These are phyloP conservation scores for Petrolisthes manimaculis DNA, from an alignment of 2,888 invertebrate genomes.

Conservation along the genomic window DNA sequence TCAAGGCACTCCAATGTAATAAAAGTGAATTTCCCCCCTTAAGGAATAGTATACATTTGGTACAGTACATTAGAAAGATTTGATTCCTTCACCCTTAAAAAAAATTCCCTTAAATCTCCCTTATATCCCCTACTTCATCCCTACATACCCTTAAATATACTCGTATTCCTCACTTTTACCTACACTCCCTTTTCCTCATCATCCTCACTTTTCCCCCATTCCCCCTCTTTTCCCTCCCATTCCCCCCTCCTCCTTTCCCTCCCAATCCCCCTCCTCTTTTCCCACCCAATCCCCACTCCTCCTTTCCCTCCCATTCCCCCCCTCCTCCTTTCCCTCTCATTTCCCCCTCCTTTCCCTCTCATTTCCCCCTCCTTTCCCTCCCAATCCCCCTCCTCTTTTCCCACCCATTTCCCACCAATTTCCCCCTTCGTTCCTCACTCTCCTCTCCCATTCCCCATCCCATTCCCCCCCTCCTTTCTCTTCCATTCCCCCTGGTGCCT, in stretches of 20 bases:
- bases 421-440: too few species aligned
- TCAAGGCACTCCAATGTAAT: too few species aligned
- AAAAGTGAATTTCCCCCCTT: too few species aligned
- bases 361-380: neutral
- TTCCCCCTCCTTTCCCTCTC: neutral
- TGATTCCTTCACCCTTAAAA: too few species aligned
- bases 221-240: neutral
- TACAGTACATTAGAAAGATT: too few species aligned
- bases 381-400: neutral
- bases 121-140: neutral
- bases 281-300: neutral
- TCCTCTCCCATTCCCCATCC: too few species aligned
- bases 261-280: neutral
- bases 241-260: neutral
- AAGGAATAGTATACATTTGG: too few species aligned
- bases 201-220: neutral
- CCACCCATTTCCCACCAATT: too few species aligned
- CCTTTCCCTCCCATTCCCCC: neutral
- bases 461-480: neutral
- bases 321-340: neutral
- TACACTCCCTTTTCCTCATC: neutral
- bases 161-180: slow-evolving; percentile 16
- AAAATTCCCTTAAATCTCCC: slow-evolving; percentile 4
- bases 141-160: neutral
- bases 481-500: neutral